Percentiles rank a stretch among this genome's conserved stretches.
Evolutionary conservation across 2,113 vertebrate genomes (phyloP).

Genomic region (Fregata magnificens): DNA sequence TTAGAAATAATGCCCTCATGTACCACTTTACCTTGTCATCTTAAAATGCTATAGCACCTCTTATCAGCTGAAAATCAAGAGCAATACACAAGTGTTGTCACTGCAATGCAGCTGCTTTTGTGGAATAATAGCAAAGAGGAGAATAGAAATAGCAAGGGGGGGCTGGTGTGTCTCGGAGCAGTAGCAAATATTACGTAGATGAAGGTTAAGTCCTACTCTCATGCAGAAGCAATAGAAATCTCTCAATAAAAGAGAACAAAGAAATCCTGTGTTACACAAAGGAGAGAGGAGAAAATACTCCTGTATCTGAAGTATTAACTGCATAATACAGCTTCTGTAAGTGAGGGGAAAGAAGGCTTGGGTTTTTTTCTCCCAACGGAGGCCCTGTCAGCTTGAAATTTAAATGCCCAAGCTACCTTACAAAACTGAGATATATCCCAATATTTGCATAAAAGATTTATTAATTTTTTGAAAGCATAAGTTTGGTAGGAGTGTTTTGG

Average conservation of each 20-base stretch:
- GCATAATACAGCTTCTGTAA: background rate
- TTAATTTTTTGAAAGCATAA: background rate
- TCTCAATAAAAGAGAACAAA: background rate
- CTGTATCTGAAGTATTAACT: background rate
- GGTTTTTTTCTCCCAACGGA: background rate
- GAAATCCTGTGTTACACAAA: background rate
- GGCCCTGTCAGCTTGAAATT: background rate
- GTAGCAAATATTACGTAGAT: accelerated
- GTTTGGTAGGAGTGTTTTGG: background rate
- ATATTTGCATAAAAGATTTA: background rate
- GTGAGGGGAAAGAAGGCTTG: background rate
- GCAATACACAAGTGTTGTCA: background rate
- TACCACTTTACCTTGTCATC: background rate
- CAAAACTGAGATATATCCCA: background rate
- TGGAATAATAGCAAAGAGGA: background rate
- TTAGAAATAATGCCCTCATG: background rate
- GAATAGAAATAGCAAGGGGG: background rate
- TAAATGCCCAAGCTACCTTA: background rate
- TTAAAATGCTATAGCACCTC: background rate
- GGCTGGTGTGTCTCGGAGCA: background rate
- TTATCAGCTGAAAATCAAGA: background rate
- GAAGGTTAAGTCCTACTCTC: background rate
- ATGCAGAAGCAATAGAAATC: background rate
- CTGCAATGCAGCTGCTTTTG: background rate
- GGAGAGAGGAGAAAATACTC: background rate